Percentiles rank a stretch among this genome's conserved stretches.
phyloP scores from a whole-genome alignment of 1,140 invertebrate genomes.

The Eriocheir sinensis region DNA sequence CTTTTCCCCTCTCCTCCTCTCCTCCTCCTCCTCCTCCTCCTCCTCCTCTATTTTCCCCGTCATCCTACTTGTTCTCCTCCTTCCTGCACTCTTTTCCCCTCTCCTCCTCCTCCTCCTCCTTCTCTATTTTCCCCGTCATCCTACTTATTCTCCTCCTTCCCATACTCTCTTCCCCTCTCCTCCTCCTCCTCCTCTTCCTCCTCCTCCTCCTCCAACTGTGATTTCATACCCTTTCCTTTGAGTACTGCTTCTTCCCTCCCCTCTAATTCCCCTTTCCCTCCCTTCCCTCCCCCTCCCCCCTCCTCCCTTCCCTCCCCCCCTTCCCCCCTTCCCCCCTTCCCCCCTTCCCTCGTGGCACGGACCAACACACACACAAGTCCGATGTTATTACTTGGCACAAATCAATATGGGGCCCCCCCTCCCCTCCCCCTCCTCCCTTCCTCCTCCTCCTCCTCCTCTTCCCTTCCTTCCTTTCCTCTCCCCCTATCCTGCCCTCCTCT shows the following conservation, averaged over 20 bases:
- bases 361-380: not conserved
- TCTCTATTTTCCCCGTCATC: not conserved
- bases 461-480: not conserved
- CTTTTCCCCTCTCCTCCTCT: not conserved
- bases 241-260: not conserved
- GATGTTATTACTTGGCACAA: constrained; percentile 25
- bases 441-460: not conserved
- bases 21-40: not conserved
- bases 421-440: not conserved
- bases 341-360: not conserved
- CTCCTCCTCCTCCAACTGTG: not conserved
- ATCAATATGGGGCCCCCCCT: not conserved
- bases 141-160: not conserved
- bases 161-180: not conserved
- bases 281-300: not conserved
- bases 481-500: not conserved
- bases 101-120: not conserved
- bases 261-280: not conserved
- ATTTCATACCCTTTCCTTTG: not conserved
- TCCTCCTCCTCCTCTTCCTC: not conserved
- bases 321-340: not conserved
- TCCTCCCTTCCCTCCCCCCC: not conserved
- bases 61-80: not conserved
- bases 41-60: not conserved
- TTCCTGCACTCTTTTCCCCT: too few species aligned